Conservation (phyloP, 2,113 vertebrate genomes). For the Pollimyrus isidori region DNA sequence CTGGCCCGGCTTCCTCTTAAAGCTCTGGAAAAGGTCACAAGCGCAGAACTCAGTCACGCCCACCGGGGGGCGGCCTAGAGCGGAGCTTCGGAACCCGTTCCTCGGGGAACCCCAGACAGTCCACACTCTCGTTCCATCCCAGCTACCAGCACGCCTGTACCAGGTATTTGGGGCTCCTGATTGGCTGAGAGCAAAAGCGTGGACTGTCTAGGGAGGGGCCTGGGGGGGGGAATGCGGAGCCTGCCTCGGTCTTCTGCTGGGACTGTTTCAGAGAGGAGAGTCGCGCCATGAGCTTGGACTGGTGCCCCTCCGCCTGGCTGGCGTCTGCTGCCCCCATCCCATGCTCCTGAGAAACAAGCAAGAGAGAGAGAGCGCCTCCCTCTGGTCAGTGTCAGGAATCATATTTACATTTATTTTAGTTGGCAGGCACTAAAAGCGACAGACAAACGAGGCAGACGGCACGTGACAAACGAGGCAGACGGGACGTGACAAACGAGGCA, state of each 20-base stretch:
- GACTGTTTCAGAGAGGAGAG: slow-evolving; percentile 72
- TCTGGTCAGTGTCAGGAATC: not conserved
- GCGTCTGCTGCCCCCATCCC: slow-evolving; percentile 84
- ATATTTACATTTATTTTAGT: not conserved
- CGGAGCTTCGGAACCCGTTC: not conserved
- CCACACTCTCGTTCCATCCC: not conserved
- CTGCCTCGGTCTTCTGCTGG: slow-evolving; percentile 78
- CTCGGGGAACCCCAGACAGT: not conserved
- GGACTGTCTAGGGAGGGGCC: not conserved
- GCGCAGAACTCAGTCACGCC: not conserved
- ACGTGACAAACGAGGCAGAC: too few relatives aligned
- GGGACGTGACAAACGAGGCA: too few relatives aligned
- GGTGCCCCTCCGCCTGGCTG: slow-evolving; percentile 84
- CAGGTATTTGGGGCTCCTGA: not conserved
- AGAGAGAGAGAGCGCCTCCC: not conserved
- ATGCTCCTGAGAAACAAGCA: slow-evolving; percentile 63
- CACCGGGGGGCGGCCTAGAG: not conserved
- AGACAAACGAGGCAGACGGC: not conserved
- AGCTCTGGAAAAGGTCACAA: slow-evolving; percentile 61
- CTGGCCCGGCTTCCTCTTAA: slow-evolving; percentile 87
- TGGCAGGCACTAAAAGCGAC: not conserved
- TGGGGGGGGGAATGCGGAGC: fast-evolving
- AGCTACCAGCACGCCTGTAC: not conserved
- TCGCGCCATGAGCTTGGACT: slow-evolving; percentile 73
- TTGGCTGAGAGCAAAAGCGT: not conserved